Percentiles rank a stretch among this genome's conserved stretches.
phyloP scores from a whole-genome alignment of 23 tunicate species.

The Styela clava region DNA sequence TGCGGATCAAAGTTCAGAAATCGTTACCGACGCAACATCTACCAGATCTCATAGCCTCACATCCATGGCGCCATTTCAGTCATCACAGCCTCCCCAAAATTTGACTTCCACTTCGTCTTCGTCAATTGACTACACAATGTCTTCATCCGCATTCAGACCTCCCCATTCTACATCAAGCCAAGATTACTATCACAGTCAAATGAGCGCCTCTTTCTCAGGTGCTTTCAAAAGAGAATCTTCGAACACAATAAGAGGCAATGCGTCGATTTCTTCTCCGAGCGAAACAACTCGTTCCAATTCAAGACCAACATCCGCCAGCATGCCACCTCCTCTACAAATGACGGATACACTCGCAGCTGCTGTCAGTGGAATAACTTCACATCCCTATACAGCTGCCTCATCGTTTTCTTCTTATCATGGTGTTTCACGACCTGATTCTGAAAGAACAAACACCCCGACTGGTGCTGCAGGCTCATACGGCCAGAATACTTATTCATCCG shows the following conservation, averaged over 20 bases:
- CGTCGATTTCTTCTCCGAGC: background rate
- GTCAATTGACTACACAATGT: constrained; percentile 22
- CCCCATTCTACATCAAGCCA: constrained; percentile 5
- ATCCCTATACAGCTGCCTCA: constrained; percentile 3
- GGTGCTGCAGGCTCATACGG: constrained; percentile 21
- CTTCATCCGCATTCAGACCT: constrained; percentile 28
- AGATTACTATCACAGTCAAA: constrained; percentile 15
- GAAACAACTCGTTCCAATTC: background rate
- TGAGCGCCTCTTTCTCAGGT: constrained; percentile 6
- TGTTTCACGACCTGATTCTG: background rate
- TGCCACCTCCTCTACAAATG: constrained; percentile 12
- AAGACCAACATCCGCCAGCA: constrained; percentile 6
- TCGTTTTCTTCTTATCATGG: constrained; percentile 8
- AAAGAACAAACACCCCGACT: constrained; percentile 5
- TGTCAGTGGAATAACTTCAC: constrained; percentile 22
- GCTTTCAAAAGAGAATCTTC: background rate
- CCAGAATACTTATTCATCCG: background rate
- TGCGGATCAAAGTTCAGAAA: background rate
- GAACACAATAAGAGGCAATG: background rate
- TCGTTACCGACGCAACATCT: background rate
- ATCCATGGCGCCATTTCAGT: constrained; percentile 13
- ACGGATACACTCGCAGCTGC: constrained; percentile 23
- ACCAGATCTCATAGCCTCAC: constrained; percentile 4
- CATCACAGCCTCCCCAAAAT: constrained; percentile 13
- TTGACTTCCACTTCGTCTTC: constrained; percentile 13